Base-by-base conservation (phyloP, 1,140 invertebrate genomes). In the Leptinotarsa texana region DNA sequence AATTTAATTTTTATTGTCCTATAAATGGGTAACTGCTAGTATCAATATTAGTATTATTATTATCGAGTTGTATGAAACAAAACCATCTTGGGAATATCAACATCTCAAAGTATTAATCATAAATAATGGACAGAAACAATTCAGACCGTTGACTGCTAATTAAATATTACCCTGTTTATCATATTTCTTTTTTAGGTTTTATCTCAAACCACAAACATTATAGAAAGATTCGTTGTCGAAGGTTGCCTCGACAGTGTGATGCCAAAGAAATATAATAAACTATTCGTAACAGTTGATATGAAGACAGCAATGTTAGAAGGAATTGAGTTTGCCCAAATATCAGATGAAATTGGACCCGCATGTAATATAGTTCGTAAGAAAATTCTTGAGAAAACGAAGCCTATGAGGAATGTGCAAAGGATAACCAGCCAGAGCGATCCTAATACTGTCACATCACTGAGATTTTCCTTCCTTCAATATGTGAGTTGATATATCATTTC, bases 381-480 rank as follows among this genome's bases (percentile, higher is more conserved):
- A 48, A 17, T 77, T n/a, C 63, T 75, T 3, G 47, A 72, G 0
- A 75, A 72, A 42, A 72, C 71, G 3, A 13, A 24, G 13, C 75
- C 66, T 15, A 74, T 78, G 67, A 73, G 69, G 71, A 76, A 76
- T 24, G 61, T 76, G n/a, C 76, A 80, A 57, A 69, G 70, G 13
- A 65, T 77, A 33, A 21, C 42, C 4, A 47, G 27, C 13, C 33
- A 22, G 49, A 57, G 67, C 22, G 63, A 63, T 63, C 21, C 51
- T n/a, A 22, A 57, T 13, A 22, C n/a, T 22, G 62, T 66, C 27
- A 33, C 24, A 18, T 63, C 21, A 24, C 18, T 75, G 13, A 66
- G 27, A 21, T 89, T 89, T 83, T 87, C 88, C 0, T 85, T 89
- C 83, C 87, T 90, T 67, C 81, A 82, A 75, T 86, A 88, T 77